Base-by-base conservation (phyloP, 2,797 vertebrate genomes). In the Mormyrops boulengeri region DNA sequence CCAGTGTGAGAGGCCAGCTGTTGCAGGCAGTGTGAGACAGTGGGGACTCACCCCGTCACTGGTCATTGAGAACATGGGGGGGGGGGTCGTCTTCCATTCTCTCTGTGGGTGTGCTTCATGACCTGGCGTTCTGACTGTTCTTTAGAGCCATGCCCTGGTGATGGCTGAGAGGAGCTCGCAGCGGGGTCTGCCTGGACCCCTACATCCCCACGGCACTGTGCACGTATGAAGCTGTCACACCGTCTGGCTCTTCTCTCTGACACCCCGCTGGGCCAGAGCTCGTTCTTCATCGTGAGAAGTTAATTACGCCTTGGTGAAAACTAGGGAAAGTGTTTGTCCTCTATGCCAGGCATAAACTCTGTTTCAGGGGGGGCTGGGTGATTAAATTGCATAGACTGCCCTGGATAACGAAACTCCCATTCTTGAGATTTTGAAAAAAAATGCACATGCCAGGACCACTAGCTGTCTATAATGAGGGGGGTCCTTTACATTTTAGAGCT, bases 41-140 rank as follows among this genome's bases (percentile, higher is more conserved):
- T 41, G 52, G 38, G 52, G 52, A 12, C 11, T 66, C 38, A 60
- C 52, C 30, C 30, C 30, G 14, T 44, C 19, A 17, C 55, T 57
- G n/a, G 19, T 47, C 57, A 66, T 34, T 44, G 57, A 49, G 34
- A 38, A 38, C 22, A 53, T 50, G 26, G 22, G 69, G 17, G 47
- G 47, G 9, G 69, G 0, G 19, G 50, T 73, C 34, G 0, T 17
- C 9, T 55, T 41, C n/a, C n/a, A 17, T 26, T 12, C 52, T 44
- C 41, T 85, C 80, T 62, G 88, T 85, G 77, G 38, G 17, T 47
- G 12, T 84, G 53, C 38, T 89, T 85, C 62, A 89, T 89, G 88
- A 17, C 77, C 47, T 53, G 30, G 26, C 50, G 0, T 80, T 55
- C 22, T 34, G 49, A 12, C 60, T 80, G 30, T 44, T n/a, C 50